These are phyloP conservation scores for Dipodomys stephensi DNA, from an alignment of 2,113 vertebrate genomes.

Conservation along the genomic window DNA sequence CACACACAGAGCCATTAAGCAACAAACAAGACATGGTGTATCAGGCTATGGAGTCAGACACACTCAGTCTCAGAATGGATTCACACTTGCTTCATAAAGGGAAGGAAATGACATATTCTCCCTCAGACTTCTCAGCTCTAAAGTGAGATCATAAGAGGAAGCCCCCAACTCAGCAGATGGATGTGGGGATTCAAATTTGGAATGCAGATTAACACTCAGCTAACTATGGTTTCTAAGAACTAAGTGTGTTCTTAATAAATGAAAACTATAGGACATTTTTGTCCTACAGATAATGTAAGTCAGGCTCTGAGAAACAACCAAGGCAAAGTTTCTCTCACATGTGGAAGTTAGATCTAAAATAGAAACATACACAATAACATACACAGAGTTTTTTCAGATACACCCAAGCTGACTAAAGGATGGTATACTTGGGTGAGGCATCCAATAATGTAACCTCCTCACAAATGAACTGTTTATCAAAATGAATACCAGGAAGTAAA, in stretches of 20 bases:
- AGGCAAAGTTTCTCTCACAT: too few relatives aligned
- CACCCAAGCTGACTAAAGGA: too few relatives aligned
- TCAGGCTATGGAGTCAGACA: not conserved
- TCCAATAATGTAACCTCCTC: too few relatives aligned
- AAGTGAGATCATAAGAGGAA: not conserved
- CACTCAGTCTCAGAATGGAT: not conserved
- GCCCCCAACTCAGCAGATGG: not conserved
- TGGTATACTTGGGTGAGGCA: too few relatives aligned
- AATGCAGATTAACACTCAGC: not conserved
- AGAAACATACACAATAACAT: too few relatives aligned
- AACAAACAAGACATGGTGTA: not conserved
- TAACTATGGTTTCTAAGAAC: conserved; percentile 10
- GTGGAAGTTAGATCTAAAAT: too few relatives aligned
- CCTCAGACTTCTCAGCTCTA: not conserved
- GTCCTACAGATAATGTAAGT: not conserved
- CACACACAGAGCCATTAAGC: not conserved
- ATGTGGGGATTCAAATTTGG: not conserved
- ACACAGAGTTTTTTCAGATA: too few relatives aligned
- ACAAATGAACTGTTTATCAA: too few relatives aligned
- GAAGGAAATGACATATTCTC: not conserved
- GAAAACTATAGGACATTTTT: not conserved
- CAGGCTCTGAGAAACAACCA: too few relatives aligned
- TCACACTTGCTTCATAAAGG: not conserved
- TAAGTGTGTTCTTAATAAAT: not conserved
- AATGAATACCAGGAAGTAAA: too few relatives aligned